These are phyloP conservation scores for Drosophila tanythrix DNA, from an alignment of 2,888 invertebrate species.

Conservation along the genomic window DNA sequence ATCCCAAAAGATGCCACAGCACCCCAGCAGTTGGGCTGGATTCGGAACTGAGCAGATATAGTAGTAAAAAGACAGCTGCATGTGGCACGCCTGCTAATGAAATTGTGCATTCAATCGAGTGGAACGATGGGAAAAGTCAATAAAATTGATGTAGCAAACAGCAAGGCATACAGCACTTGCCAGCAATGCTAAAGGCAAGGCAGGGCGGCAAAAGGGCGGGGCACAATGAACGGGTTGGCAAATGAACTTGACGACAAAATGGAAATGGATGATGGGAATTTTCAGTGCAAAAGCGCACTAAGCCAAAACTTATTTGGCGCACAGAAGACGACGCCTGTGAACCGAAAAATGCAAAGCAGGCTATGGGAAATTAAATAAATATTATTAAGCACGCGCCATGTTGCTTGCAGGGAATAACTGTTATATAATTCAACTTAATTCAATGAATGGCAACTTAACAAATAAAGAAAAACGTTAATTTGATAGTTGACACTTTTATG, in stretches of 20 bases:
- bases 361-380: slow-evolving; percentile 57
- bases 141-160: slow-evolving; percentile 82
- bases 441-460: background rate
- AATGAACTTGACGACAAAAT: slow-evolving; percentile 78
- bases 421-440: background rate
- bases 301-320: slow-evolving; percentile 44
- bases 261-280: slow-evolving; percentile 70
- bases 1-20: slow-evolving; percentile 34
- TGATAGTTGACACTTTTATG: slow-evolving; percentile 24
- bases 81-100: slow-evolving; percentile 83
- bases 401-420: slow-evolving; percentile 1
- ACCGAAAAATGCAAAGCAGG: slow-evolving; percentile 27
- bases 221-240: slow-evolving; percentile 25
- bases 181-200: slow-evolving; percentile 34
- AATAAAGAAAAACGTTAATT: background rate
- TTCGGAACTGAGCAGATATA: background rate
- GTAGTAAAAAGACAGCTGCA: slow-evolving; percentile 56
- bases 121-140: slow-evolving; percentile 84
- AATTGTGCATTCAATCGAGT: slow-evolving; percentile 84
- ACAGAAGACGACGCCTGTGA: slow-evolving; percentile 35
- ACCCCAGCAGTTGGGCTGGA: background rate
- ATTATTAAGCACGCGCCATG: slow-evolving; percentile 57
- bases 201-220: background rate
- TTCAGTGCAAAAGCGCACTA: slow-evolving; percentile 60
- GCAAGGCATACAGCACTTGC: slow-evolving; percentile 26